These are phyloP conservation scores for Enteromius unitaeniatus DNA, from an alignment of 2,797 vertebrate species.

Conservation along the genomic window DNA sequence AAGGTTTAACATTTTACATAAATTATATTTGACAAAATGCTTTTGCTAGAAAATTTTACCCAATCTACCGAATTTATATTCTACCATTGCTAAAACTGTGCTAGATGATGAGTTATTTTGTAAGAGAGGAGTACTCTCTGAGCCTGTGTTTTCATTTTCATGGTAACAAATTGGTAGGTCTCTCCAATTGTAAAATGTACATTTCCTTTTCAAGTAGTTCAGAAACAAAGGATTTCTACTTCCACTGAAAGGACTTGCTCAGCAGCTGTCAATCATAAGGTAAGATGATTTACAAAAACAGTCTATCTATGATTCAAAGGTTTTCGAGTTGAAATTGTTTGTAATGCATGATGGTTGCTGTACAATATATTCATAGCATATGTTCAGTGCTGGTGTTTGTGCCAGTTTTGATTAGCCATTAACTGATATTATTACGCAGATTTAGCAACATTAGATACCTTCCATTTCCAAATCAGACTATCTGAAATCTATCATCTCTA, in stretches of 20 bases:
- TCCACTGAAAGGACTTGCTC: not conserved
- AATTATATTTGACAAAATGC: conserved; percentile 2
- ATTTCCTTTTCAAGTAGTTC: not conserved
- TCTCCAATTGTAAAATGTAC: not conserved
- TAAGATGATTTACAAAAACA: not conserved
- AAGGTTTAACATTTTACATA: not conserved
- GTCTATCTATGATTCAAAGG: not conserved
- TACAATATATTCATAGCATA: not conserved
- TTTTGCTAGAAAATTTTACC: not conserved
- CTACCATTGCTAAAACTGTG: not conserved
- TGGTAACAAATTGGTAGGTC: not conserved
- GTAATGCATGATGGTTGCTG: not conserved
- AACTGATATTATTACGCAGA: not conserved
- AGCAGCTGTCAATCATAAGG: not conserved
- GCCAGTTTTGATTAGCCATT: not conserved
- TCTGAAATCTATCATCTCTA: not conserved
- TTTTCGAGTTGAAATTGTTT: not conserved
- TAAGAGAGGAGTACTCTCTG: not conserved
- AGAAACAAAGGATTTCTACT: not conserved
- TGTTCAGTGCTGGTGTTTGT: not conserved
- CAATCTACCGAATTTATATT: not conserved
- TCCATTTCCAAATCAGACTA: not conserved
- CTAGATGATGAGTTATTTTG: not conserved
- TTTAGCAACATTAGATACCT: not conserved
- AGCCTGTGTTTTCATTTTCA: not conserved